Evolutionary conservation across 2,888 invertebrate species (phyloP).

Genomic region (Drosophila yooni): DNA sequence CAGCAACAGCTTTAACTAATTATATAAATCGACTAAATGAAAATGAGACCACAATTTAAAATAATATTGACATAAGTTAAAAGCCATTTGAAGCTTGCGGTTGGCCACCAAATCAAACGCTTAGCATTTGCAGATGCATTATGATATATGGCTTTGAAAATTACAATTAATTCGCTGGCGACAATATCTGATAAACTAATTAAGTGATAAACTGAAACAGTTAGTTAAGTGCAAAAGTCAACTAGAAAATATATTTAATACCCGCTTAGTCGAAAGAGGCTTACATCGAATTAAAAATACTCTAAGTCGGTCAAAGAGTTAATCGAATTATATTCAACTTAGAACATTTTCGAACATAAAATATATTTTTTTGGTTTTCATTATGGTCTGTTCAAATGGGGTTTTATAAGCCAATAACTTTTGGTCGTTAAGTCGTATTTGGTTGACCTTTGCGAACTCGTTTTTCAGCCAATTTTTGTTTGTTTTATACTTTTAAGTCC

Average conservation of each 20-base stretch:
- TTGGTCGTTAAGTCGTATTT: constrained; percentile 6
- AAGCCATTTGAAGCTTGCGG: constrained; percentile 35
- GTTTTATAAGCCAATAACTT: background rate
- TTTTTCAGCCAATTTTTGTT: background rate
- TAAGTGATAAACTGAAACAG: constrained; percentile 24
- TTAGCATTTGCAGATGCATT: constrained; percentile 13
- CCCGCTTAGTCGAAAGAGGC: background rate
- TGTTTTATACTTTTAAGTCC: constrained; percentile 1
- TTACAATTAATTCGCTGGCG: constrained; percentile 59
- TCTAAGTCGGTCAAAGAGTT: background rate
- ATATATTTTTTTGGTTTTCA: background rate
- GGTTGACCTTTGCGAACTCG: constrained; percentile 2
- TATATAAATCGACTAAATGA: constrained; percentile 36
- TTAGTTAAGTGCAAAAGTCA: constrained; percentile 18
- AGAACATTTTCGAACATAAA: background rate
- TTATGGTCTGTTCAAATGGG: background rate
- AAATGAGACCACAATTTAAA: constrained; percentile 46
- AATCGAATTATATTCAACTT: background rate
- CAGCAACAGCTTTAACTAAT: constrained; percentile 16
- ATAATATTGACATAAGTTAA: constrained; percentile 51
- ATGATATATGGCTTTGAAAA: constrained; percentile 21
- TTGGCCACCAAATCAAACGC: constrained; percentile 9
- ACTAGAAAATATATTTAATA: constrained; percentile 14
- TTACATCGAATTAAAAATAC: constrained; percentile 2
- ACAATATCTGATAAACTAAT: constrained; percentile 38